Evolutionary conservation across 2,113 vertebrate genomes (phyloP).

Genomic region (Pyxicephalus adspersus): DNA sequence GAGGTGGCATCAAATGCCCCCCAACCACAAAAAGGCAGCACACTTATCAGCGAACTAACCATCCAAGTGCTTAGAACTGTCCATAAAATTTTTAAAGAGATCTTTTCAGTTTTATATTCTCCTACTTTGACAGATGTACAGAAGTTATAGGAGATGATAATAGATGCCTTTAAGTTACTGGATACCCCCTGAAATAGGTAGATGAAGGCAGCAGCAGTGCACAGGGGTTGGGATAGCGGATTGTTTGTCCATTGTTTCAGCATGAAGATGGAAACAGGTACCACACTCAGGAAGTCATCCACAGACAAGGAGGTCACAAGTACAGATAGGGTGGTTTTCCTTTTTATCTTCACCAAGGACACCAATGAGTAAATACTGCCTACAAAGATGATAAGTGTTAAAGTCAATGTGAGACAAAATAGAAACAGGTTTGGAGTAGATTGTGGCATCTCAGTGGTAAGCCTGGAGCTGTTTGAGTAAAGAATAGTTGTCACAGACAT

Average conservation of each 20-base stretch:
- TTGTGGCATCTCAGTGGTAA: conserved; percentile 65
- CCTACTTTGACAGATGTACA: conserved; percentile 73
- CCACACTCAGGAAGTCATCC: conserved; percentile 87
- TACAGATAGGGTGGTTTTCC: conserved; percentile 78
- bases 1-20: conserved; percentile 80
- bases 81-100: conserved; percentile 69
- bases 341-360: conserved; percentile 78
- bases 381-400: conserved; percentile 75
- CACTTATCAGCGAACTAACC: conserved; percentile 80
- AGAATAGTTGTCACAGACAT: conserved; percentile 65
- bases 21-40: conserved; percentile 89
- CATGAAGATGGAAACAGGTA: conserved; percentile 84
- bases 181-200: conserved; percentile 93
- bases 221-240: conserved; percentile 70
- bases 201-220: conserved; percentile 83
- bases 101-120: conserved; percentile 65
- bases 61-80: conserved; percentile 80
- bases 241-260: conserved; percentile 79
- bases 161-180: conserved; percentile 88
- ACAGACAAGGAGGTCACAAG: conserved; percentile 89
- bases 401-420: conserved; percentile 79
- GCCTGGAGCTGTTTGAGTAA: conserved; percentile 75
- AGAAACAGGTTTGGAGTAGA: conserved; percentile 75
- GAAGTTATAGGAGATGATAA: conserved; percentile 89
- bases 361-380: conserved; percentile 86